Evolutionary conservation across 1,140 invertebrate species (phyloP), one percentile per base, ranked within the genome.

Genomic region (Brachionus rubens): DNA sequence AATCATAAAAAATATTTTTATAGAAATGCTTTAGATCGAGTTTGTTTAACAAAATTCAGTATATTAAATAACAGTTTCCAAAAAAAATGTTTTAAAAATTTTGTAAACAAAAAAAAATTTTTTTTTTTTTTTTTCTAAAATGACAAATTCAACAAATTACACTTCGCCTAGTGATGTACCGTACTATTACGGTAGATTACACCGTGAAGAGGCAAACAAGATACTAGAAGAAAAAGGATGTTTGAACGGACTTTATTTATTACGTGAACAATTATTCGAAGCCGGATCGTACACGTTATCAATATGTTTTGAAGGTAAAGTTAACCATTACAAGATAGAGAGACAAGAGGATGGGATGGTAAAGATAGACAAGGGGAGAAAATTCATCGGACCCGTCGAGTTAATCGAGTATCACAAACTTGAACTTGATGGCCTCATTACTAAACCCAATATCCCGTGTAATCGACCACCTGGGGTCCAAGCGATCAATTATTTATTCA

Each of bases 141-240:
- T 36, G 33, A 36, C 33, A 36, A 46, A 46, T 46, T 7, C 5
- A 7, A 46, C 33, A 12, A n/a, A n/a, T n/a, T 65, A 65, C 46
- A 72, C 28, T 26, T 48, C 68, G 46, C 68, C 78, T 10, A 76
- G 75, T 26, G 67, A 54, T 24, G 78, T 80, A 40, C 65, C 56
- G 14, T 87, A 84, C 77, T 87, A 84, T 78, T 87, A 83, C 79
- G 86, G 86, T 5, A 79, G 82, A 19, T 85, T 87, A 46, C 83
- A 84, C 0, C 80, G 86, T 7, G 85, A 86, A 75, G 84, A 84
- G 46, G 83, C 86, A 5, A 85, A 86, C 77, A 80, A 79, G 24
- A 82, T 86, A 41, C 78, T 87, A 0, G 80, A 78, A 56, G 80
- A 82, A 14, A 78, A 80, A 24, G 84, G 83, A 10, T 81, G 78